Evolutionary conservation across 2,888 invertebrate species (phyloP).

Genomic region (Rugalucina vietnamica): DNA sequence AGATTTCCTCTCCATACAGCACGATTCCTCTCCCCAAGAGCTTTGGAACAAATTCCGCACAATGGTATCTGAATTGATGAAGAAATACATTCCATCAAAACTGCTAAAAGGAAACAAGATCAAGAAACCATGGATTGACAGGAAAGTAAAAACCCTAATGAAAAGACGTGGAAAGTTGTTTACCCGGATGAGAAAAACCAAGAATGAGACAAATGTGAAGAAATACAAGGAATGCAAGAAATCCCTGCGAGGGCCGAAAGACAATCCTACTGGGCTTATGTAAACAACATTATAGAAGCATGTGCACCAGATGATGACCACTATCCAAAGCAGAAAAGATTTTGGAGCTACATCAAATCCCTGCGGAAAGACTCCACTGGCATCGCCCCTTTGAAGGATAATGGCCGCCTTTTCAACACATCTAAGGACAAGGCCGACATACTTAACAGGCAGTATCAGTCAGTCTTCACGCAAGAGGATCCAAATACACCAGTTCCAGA

Average conservation of each 20-base stretch:
- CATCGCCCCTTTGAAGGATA: slow-evolving; percentile 25
- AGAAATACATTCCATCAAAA: neutral
- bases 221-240: too few relatives aligned
- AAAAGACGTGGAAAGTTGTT: too few relatives aligned
- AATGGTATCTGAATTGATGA: neutral
- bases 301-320: neutral
- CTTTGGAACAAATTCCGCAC: neutral
- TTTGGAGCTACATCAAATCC: slow-evolving; percentile 40
- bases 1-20: too few relatives aligned
- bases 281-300: slow-evolving; percentile 29
- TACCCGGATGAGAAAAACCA: too few relatives aligned
- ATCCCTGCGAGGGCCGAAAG: neutral
- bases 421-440: neutral
- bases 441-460: neutral
- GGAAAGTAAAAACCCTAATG: too few relatives aligned
- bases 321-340: slow-evolving; percentile 32
- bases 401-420: slow-evolving; percentile 21
- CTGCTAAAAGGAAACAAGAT: neutral
- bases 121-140: too few relatives aligned
- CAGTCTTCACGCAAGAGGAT: neutral
- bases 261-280: slow-evolving; percentile 37
- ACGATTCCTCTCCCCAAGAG: neutral
- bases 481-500: neutral
- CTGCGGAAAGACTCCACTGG: slow-evolving; percentile 32
- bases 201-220: too few relatives aligned